phyloP scores from a whole-genome alignment of 2,113 vertebrate species.

The Zosterops lateralis region DNA sequence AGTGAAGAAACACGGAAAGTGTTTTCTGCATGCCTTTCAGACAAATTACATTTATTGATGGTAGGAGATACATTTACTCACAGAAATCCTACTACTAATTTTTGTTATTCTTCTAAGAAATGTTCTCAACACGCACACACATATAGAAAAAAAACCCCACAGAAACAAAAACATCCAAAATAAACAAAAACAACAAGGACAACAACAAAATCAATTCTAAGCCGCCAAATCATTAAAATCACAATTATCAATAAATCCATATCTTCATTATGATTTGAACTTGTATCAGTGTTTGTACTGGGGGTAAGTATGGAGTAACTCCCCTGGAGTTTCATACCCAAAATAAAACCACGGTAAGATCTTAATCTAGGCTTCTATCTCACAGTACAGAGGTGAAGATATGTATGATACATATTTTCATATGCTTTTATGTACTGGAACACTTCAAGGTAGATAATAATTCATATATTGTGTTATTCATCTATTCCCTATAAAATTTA shows the following conservation, averaged over 20 bases:
- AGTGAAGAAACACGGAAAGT: not conserved
- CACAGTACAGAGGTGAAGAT: not conserved
- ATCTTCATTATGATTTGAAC: not conserved
- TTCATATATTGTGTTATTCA: not conserved
- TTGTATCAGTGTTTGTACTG: not conserved
- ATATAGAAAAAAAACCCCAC: accelerated
- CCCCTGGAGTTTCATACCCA: not conserved
- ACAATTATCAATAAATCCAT: not conserved
- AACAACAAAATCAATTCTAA: not conserved
- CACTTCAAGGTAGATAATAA: not conserved
- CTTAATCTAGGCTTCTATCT: not conserved
- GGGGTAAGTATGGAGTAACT: not conserved
- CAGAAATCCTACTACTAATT: constrained; percentile 37
- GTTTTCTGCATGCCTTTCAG: constrained; percentile 10
- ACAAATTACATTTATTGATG: constrained; percentile 48
- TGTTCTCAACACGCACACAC: not conserved
- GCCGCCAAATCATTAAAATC: not conserved
- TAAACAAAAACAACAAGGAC: not conserved
- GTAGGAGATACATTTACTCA: constrained; percentile 13
- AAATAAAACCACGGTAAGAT: not conserved
- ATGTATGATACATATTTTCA: not conserved
- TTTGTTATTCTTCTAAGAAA: constrained; percentile 10
- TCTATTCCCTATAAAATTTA: not conserved
- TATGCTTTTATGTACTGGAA: not conserved
- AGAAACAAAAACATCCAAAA: not conserved